These are phyloP conservation scores for Dendrolimus kikuchii DNA, from an alignment of 1,140 invertebrate species.

Conservation along the genomic window DNA sequence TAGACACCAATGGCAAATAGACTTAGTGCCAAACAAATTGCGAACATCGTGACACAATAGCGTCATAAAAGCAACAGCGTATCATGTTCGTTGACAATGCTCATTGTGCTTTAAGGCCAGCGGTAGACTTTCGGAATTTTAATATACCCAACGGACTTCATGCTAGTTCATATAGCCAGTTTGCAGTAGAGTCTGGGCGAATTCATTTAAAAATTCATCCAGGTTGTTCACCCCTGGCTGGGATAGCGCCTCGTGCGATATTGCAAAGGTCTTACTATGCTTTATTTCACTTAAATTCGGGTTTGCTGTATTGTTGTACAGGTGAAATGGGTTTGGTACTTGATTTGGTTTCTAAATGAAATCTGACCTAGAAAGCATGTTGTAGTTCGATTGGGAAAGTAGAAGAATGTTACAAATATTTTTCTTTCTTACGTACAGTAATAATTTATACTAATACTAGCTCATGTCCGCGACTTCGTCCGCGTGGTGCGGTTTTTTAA, in stretches of 20 bases:
- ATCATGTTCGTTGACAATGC: constrained; percentile 61
- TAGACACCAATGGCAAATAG: too few relatives aligned
- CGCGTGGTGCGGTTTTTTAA: too few relatives aligned
- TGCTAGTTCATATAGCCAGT: constrained; percentile 23
- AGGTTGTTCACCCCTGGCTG: constrained; percentile 13
- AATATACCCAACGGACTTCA: constrained; percentile 34
- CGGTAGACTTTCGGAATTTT: constrained; percentile 28
- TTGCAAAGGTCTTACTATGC: constrained; percentile 10
- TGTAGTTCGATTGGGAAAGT: too few relatives aligned
- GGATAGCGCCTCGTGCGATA: constrained; percentile 4
- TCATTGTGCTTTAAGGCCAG: constrained; percentile 42
- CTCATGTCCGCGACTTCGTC: too few relatives aligned
- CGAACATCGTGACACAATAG: constrained; percentile 56
- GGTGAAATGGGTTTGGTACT: constrained; percentile 2
- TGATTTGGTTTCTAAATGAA: too few relatives aligned
- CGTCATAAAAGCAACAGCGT: constrained; percentile 59
- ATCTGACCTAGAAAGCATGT: too few relatives aligned
- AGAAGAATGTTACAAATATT: too few relatives aligned
- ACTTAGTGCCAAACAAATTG: constrained; percentile 35
- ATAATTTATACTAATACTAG: too few relatives aligned
- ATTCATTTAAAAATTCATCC: constrained; percentile 39
- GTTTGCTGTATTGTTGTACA: constrained; percentile 2
- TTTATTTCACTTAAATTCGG: constrained; percentile 8
- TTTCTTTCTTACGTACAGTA: background rate
- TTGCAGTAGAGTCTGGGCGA: constrained; percentile 20